phyloP scores from a whole-genome alignment of 2,113 vertebrate species.

The Salvelinus alpinus region DNA sequence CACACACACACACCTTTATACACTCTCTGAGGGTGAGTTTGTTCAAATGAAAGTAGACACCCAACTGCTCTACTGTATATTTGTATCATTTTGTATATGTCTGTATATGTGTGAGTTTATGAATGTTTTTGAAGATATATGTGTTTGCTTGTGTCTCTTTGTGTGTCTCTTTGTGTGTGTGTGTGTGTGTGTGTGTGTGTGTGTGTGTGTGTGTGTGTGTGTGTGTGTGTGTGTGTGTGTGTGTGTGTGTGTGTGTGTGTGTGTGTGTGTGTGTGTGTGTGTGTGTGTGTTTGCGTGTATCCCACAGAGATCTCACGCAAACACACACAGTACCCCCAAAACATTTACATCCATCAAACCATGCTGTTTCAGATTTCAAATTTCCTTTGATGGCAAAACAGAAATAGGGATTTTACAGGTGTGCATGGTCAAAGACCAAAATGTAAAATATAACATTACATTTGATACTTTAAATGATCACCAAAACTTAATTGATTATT shows the following conservation, averaged over 20 bases:
- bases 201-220: no score
- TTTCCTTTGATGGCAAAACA: no score
- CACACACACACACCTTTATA: constrained; percentile 17
- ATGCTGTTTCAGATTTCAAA: background rate
- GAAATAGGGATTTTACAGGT: no score
- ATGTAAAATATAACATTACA: no score
- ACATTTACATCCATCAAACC: constrained; percentile 48
- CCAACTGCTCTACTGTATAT: no score
- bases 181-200: background rate
- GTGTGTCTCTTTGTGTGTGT: background rate
- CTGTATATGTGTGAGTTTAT: constrained; percentile 9
- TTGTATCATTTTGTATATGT: no score
- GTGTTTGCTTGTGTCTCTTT: background rate
- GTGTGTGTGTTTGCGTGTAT: no score
- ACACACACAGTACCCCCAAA: constrained; percentile 26
- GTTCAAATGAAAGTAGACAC: no score
- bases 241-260: background rate
- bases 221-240: background rate
- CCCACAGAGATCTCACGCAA: no score
- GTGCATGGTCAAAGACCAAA: no score
- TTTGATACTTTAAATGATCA: no score
- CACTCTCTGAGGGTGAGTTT: background rate
- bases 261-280: background rate
- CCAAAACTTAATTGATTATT: no score
- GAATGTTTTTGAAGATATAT: background rate